Percentiles rank a stretch among this genome's conserved stretches.
Evolutionary conservation across 1,140 invertebrate species (phyloP).

Genomic region (Aphis craccivora): DNA sequence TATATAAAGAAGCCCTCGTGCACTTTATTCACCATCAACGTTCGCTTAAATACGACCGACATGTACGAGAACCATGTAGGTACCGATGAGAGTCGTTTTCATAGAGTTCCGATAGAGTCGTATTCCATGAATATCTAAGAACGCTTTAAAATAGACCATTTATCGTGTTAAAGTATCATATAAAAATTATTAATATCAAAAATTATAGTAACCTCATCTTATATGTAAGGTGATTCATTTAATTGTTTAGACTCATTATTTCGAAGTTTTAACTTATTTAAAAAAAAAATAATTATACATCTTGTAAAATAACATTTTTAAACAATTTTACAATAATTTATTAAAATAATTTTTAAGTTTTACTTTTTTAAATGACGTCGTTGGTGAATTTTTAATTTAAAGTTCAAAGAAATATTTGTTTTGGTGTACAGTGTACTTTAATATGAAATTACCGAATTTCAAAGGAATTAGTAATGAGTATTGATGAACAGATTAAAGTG

Average conservation of each 20-base stretch:
- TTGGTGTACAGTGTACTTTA: rapidly evolving
- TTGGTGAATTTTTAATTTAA: not conserved
- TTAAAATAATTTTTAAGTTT: not conserved
- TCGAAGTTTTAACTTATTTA: too few relatives aligned
- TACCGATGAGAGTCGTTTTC: not conserved
- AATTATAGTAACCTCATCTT: too few relatives aligned
- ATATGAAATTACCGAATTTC: not conserved
- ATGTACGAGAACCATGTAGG: not conserved
- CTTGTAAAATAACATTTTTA: too few relatives aligned
- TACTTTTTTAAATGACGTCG: not conserved
- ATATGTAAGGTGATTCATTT: too few relatives aligned
- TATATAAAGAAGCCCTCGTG: not conserved
- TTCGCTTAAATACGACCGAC: not conserved
- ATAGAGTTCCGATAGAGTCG: too few relatives aligned
- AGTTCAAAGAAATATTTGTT: not conserved
- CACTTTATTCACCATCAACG: not conserved
- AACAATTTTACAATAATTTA: not conserved
- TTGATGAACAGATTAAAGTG: not conserved
- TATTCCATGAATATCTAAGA: not conserved
- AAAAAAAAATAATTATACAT: too few relatives aligned
- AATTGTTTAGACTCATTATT: too few relatives aligned
- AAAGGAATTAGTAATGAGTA: not conserved
- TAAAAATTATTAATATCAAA: too few relatives aligned
- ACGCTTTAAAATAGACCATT: not conserved
- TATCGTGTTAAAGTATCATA: not conserved